A percentile compares a stretch with the other conserved stretches of the same genome.
phyloP scores from a whole-genome alignment of 2,888 invertebrate species.

The Zygaena filipendulae region DNA sequence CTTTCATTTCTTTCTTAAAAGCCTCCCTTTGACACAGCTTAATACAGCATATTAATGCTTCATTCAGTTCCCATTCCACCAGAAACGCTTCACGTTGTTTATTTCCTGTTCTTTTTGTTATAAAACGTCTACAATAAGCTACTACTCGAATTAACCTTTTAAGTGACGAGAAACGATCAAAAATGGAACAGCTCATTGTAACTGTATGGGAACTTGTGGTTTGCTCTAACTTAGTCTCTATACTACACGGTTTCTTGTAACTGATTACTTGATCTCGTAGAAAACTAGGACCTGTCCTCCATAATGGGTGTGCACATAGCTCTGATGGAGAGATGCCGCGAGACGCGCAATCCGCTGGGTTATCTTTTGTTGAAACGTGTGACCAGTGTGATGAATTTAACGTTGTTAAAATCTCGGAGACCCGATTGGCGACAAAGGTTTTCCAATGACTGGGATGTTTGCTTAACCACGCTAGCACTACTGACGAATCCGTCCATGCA shows the following conservation, averaged over 20 bases:
- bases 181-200: no score
- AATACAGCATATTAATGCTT: conserved; percentile 4
- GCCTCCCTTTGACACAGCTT: no score
- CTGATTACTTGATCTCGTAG: conserved; percentile 1
- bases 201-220: background rate
- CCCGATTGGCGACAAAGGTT: conserved; percentile 20
- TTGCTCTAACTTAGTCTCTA: conserved; percentile 2
- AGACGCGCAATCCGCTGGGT: conserved; percentile 21
- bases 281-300: conserved; percentile 3
- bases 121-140: conserved; percentile 11
- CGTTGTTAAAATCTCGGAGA: conserved; percentile 16
- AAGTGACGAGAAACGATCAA: conserved; percentile 3
- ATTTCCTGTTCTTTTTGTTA: conserved; percentile 1
- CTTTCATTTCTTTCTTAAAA: no score
- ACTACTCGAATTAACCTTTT: conserved; percentile 6
- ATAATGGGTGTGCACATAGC: conserved; percentile 1
- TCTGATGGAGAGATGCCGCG: conserved; percentile 10
- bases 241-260: conserved; percentile 3
- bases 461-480: conserved; percentile 16
- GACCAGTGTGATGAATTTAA: conserved; percentile 15
- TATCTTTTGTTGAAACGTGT: conserved; percentile 16
- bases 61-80: conserved; percentile 3
- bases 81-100: background rate
- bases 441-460: conserved; percentile 16
- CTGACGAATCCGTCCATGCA: conserved; percentile 16